phyloP scores from a whole-genome alignment of 2,113 vertebrate genomes.

The Campylorhamphus procurvoides region DNA sequence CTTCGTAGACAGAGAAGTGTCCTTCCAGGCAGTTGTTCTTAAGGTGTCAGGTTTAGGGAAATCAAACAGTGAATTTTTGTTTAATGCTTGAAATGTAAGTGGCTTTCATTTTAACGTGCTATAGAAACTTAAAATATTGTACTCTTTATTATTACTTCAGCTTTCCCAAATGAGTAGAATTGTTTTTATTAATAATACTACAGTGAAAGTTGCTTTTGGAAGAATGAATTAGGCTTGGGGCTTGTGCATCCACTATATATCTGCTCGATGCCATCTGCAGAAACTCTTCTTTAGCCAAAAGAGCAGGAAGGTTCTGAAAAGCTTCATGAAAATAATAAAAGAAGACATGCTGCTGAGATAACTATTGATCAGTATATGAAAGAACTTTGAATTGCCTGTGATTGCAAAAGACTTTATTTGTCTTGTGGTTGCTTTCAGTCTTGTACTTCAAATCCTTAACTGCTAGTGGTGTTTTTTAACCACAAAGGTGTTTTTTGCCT shows the following conservation, averaged over 20 bases:
- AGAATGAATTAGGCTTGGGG: neutral
- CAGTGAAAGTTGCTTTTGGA: neutral
- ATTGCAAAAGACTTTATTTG: neutral
- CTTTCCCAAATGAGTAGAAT: neutral
- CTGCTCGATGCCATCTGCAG: neutral
- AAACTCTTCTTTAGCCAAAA: neutral
- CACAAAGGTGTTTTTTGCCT: neutral
- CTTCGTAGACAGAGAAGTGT: neutral
- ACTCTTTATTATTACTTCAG: neutral
- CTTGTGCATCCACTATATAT: neutral
- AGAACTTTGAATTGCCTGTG: neutral
- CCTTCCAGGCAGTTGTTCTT: neutral
- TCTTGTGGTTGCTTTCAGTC: neutral
- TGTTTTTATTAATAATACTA: neutral
- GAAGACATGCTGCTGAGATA: neutral
- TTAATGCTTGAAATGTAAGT: neutral
- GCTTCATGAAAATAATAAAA: neutral
- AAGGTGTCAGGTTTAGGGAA: neutral
- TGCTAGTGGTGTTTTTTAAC: neutral
- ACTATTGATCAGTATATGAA: neutral
- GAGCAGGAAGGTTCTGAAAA: neutral
- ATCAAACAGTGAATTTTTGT: neutral
- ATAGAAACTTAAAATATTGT: neutral
- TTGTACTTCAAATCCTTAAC: neutral
- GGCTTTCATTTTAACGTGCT: neutral